These are phyloP conservation scores for Hycleus phaleratus DNA, from an alignment of 1,140 invertebrate species.

Conservation along the genomic window DNA sequence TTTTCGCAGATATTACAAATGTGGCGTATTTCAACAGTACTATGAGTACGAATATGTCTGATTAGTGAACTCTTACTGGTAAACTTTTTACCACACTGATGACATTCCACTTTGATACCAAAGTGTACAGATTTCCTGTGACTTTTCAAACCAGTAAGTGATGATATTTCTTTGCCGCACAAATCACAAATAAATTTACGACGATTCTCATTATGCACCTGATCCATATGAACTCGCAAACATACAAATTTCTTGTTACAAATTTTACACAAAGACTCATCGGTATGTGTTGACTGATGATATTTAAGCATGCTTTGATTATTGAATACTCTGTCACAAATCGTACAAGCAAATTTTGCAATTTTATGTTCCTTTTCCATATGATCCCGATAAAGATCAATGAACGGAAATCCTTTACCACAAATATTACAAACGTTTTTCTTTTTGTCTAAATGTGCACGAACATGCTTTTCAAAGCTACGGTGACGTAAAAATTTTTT, in stretches of 20 bases:
- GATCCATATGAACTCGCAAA: conserved; percentile 24
- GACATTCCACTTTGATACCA: conserved; percentile 69
- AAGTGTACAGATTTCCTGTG: conserved; percentile 29
- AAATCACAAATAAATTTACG: conserved; percentile 28
- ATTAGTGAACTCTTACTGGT: conserved; percentile 54
- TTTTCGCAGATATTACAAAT: conserved; percentile 63
- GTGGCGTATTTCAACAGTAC: conserved; percentile 56
- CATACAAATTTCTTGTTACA: conserved; percentile 25
- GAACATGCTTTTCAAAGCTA: conserved; percentile 40
- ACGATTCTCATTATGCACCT: conserved; percentile 21
- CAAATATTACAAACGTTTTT: conserved; percentile 24
- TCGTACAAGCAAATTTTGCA: conserved; percentile 42
- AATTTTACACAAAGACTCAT: no score
- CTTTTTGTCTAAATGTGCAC: conserved; percentile 48
- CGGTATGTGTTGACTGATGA: no score
- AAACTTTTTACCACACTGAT: conserved; percentile 62
- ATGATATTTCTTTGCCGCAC: conserved; percentile 31
- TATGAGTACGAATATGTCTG: conserved; percentile 54
- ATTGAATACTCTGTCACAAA: conserved; percentile 42
- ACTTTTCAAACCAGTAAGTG: conserved; percentile 27
- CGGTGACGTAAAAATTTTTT: conserved; percentile 45
- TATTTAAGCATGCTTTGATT: conserved; percentile 18
- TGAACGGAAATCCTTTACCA: conserved; percentile 21
- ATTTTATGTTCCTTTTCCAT: conserved; percentile 24
- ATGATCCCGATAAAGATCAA: conserved; percentile 2